These are phyloP conservation scores for Gobius niger DNA, from an alignment of 2,113 vertebrate species.

Conservation along the genomic window DNA sequence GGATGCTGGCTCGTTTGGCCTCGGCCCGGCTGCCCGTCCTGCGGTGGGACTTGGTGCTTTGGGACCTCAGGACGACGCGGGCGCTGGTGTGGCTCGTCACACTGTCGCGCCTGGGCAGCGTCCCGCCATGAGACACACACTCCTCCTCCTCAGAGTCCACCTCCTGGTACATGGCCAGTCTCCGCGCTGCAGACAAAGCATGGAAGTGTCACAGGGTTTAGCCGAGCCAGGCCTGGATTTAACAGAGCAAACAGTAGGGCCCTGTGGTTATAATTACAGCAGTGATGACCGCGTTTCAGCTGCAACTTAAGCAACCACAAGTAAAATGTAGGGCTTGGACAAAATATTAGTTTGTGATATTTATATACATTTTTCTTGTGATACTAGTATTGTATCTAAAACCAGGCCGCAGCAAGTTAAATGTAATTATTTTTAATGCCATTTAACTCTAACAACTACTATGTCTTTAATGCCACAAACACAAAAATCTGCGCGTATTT, in stretches of 20 bases:
- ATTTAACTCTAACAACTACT: no score
- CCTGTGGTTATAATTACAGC: neutral
- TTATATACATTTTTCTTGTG: no score
- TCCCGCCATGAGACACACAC: slow-evolving; percentile 75
- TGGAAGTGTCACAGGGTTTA: neutral
- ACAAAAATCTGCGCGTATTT: no score
- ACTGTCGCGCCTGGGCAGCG: slow-evolving; percentile 83
- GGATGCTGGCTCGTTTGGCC: slow-evolving; percentile 89
- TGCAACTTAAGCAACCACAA: neutral
- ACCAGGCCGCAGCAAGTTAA: no score
- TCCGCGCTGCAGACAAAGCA: slow-evolving; percentile 74
- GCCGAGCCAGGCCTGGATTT: neutral
- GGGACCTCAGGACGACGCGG: slow-evolving; percentile 81
- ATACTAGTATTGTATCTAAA: no score
- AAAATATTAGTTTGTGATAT: no score
- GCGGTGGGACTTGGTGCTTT: slow-evolving; percentile 90
- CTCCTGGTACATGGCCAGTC: slow-evolving; percentile 94
- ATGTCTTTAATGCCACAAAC: no score
- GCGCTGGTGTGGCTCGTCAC: slow-evolving; percentile 85
- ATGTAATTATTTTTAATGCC: no score
- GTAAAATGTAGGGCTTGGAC: no score
- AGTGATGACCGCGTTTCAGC: neutral
- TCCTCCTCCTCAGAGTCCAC: slow-evolving; percentile 94
- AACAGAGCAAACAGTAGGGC: neutral
- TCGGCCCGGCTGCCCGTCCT: slow-evolving; percentile 88